These are phyloP conservation scores for Phoronis australis DNA, from an alignment of 2,888 invertebrate genomes.

Conservation along the genomic window DNA sequence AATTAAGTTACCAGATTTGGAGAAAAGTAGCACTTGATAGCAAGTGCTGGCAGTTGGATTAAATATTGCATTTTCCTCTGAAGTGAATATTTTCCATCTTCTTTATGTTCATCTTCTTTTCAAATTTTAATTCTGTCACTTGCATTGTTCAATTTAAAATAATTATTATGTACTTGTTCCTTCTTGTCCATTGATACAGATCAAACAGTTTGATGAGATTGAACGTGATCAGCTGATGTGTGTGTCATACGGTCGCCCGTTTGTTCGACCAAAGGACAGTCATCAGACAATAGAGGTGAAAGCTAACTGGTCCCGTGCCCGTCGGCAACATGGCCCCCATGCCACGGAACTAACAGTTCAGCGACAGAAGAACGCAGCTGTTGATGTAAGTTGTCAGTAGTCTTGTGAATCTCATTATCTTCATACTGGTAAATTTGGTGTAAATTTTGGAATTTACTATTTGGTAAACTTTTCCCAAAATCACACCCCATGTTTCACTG, in stretches of 20 bases:
- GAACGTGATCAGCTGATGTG: constrained; percentile 46
- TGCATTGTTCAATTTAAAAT: not conserved
- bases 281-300: constrained; percentile 43
- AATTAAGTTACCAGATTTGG: too few species aligned
- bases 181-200: constrained; percentile 27
- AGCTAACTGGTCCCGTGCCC: constrained; percentile 52
- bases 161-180: constrained; percentile 1
- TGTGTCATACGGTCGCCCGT: constrained; percentile 42
- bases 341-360: constrained; percentile 47
- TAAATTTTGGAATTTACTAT: too few species aligned
- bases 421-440: too few species aligned
- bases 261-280: constrained; percentile 29
- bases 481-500: too few species aligned
- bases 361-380: constrained; percentile 34
- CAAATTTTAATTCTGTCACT: not conserved
- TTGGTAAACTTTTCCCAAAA: too few species aligned
- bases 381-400: constrained; percentile 49
- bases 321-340: constrained; percentile 42
- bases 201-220: constrained; percentile 38
- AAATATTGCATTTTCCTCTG: too few species aligned
- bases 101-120: not conserved
- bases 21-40: too few species aligned
- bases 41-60: too few species aligned
- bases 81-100: too few species aligned
- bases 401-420: too few species aligned